Percentiles rank a stretch among this genome's conserved stretches.
Conservation (phyloP, 2,888 invertebrate species). For the Fragum sueziense region DNA sequence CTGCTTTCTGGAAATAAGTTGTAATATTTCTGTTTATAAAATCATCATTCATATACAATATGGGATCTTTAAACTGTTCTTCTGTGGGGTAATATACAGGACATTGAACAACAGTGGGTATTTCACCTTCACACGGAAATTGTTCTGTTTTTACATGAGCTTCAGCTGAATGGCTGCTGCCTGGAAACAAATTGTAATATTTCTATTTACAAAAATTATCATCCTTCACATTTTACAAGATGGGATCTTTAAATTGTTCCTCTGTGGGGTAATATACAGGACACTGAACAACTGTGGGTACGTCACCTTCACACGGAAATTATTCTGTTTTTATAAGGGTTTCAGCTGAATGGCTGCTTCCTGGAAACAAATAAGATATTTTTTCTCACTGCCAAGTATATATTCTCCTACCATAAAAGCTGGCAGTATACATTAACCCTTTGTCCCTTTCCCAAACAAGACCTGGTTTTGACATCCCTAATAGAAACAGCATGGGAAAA, state of each 20-base stretch:
- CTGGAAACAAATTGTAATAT: no score
- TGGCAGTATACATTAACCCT: no score
- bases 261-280: slow-evolving; percentile 90
- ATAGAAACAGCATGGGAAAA: no score
- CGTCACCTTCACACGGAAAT: slow-evolving; percentile 53
- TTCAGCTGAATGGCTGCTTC: slow-evolving; percentile 48
- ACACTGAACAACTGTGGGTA: slow-evolving; percentile 53
- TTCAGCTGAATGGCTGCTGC: no score
- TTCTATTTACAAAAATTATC: no score
- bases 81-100: slow-evolving; percentile 85
- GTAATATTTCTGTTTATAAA: no score
- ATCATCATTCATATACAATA: slow-evolving; percentile 94
- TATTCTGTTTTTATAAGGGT: slow-evolving; percentile 45
- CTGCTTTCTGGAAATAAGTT: slow-evolving; percentile 29
- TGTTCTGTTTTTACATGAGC: slow-evolving; percentile 29
- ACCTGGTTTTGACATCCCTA: no score
- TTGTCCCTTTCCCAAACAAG: no score
- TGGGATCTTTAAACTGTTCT: slow-evolving; percentile 93
- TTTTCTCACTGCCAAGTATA: no score
- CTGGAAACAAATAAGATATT: not conserved
- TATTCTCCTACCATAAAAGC: no score
- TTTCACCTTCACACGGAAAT: slow-evolving; percentile 38
- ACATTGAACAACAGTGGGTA: no score
- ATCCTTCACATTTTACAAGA: slow-evolving; percentile 94
- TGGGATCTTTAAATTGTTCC: slow-evolving; percentile 93